A percentile compares a stretch with the other conserved stretches of the same genome.
Evolutionary conservation across 2,888 invertebrate species (phyloP).

Genomic region (Rhagium mordax): DNA sequence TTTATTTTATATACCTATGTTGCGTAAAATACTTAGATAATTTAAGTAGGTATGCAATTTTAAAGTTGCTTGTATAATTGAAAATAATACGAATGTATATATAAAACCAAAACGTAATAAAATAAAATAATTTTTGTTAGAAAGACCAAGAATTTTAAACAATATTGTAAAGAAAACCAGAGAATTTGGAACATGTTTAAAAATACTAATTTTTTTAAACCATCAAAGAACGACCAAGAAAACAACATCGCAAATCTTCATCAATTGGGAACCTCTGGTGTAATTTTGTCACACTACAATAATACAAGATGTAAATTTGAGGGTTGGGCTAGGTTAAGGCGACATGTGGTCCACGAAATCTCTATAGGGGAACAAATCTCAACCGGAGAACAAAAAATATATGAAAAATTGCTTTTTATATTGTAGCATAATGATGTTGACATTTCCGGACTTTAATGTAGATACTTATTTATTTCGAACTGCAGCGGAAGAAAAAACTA

Average conservation of each 20-base stretch:
- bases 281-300: conserved; percentile 26
- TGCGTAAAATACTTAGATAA: no score
- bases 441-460: conserved; percentile 28
- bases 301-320: conserved; percentile 31
- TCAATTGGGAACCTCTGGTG: conserved; percentile 15
- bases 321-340: conserved; percentile 42
- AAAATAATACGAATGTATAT: no score
- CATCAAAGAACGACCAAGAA: no score
- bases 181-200: no score
- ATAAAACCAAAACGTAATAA: no score
- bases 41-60: no score
- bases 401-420: conserved; percentile 32
- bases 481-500: not conserved
- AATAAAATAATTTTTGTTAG: no score
- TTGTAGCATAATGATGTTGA: conserved; percentile 26
- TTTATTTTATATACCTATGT: no score
- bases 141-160: no score
- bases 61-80: no score
- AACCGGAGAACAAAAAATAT: conserved; percentile 31
- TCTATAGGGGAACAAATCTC: conserved; percentile 39
- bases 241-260: not conserved
- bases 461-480: conserved; percentile 13
- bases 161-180: no score
- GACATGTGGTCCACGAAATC: conserved; percentile 46
- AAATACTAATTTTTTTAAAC: no score